Conservation (phyloP, 2,113 vertebrate species). For the Chionis minor region DNA sequence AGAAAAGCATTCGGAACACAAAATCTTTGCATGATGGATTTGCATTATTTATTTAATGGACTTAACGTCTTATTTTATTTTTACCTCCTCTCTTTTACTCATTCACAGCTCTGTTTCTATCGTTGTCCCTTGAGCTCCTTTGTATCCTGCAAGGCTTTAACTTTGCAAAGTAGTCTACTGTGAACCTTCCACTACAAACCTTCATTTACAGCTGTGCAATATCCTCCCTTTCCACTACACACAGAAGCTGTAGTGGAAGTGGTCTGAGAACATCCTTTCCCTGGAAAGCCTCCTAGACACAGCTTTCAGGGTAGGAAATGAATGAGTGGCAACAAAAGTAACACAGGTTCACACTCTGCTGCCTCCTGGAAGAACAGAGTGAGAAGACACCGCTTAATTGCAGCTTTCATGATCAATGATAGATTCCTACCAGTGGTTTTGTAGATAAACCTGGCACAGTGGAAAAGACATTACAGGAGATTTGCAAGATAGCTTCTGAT, state of each 20-base stretch:
- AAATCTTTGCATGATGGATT: not conserved
- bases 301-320: not conserved
- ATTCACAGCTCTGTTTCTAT: not conserved
- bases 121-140: not conserved
- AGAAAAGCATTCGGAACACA: not conserved
- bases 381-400: not conserved
- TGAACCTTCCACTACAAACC: not conserved
- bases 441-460: not conserved
- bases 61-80: not conserved
- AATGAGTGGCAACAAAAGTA: constrained; percentile 2
- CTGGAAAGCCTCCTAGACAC: not conserved
- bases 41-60: not conserved
- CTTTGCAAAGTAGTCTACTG: not conserved
- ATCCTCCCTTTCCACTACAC: not conserved
- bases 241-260: not conserved
- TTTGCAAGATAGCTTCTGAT: not conserved
- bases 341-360: not conserved
- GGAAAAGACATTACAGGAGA: not conserved
- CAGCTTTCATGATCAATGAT: not conserved
- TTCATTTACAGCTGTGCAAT: not conserved
- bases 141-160: not conserved
- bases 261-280: not conserved
- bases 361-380: not conserved
- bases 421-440: not conserved
- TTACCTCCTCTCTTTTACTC: not conserved